A percentile compares a stretch with the other conserved stretches of the same genome.
phyloP scores from a whole-genome alignment of 2,888 invertebrate species.

The Ypsolopha scabrella region DNA sequence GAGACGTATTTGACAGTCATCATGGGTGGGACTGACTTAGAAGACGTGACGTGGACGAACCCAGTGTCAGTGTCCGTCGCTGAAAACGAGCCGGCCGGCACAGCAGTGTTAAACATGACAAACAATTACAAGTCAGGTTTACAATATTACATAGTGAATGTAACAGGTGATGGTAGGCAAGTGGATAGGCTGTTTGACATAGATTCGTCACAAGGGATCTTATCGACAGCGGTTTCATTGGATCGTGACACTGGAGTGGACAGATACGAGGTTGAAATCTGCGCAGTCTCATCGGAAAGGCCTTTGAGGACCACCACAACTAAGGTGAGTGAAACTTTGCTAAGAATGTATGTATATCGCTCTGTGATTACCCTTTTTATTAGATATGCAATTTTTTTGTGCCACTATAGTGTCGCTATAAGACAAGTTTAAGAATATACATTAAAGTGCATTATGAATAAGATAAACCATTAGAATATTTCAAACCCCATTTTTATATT shows the following conservation, averaged over 20 bases:
- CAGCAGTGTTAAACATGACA: slow-evolving; percentile 84
- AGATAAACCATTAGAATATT: too few relatives aligned
- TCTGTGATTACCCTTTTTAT: background rate
- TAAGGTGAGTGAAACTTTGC: slow-evolving; percentile 74
- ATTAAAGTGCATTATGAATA: too few relatives aligned
- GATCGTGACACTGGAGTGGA: slow-evolving; percentile 88
- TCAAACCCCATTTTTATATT: background rate
- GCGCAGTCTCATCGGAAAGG: slow-evolving; percentile 82
- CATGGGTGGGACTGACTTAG: slow-evolving; percentile 71
- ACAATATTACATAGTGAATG: slow-evolving; percentile 93
- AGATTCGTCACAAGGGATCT: slow-evolving; percentile 87
- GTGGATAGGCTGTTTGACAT: slow-evolving; percentile 93
- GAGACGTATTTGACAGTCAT: slow-evolving; percentile 90
- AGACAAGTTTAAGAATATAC: too few relatives aligned
- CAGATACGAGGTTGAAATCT: slow-evolving; percentile 86
- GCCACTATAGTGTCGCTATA: too few relatives aligned
- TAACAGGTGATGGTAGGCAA: slow-evolving; percentile 79
- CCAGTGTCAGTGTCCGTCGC: slow-evolving; percentile 82
- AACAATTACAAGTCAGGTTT: slow-evolving; percentile 77
- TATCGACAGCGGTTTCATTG: slow-evolving; percentile 86
- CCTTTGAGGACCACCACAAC: slow-evolving; percentile 81
- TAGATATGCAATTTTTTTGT: too few relatives aligned
- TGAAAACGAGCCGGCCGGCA: slow-evolving; percentile 91
- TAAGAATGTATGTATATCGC: background rate
- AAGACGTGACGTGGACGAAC: slow-evolving; percentile 73